Base-by-base conservation (phyloP, 2,888 invertebrate genomes). In the Morpho helenor region DNA sequence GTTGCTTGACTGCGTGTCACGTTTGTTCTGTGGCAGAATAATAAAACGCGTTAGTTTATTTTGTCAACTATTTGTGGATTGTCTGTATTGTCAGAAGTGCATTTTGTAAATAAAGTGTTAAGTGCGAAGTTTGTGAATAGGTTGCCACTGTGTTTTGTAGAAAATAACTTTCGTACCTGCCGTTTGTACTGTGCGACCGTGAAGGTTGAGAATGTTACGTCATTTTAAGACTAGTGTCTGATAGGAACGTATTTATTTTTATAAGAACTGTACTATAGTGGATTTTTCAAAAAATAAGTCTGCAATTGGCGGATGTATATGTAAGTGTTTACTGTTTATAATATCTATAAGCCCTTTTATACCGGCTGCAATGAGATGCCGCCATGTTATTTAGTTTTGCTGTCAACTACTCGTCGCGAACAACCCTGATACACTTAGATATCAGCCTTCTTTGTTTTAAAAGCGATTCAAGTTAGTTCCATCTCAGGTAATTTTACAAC, bases 151-250 rank as follows among this genome's bases (percentile, higher is more conserved):
- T 64, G 59, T 67, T 68, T 65, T 57, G 67, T 68, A 61, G 66
- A 71, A 69, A 72, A 72, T 73, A 75, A 67, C 71, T 75, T 74
- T 82, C 76, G 73, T 78, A 77, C 75, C 68, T 80, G 76, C 73
- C 76, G 75, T 75, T 70, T 74, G 78, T 84, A 80, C 82, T 83
- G 81, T 82, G 87, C 88, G 89, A 86, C 87, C 87, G 88, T 90
- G 90, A 90, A 90, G 89, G 88, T 88, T 90, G 87, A 88, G 87
- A 86, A 84, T 89, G 90, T 90, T 90, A 90, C 90, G 90, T 90
- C 90, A 90, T 87, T 89, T 88, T 80, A 79, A 77, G 77, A 82
- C 77, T 82, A 80, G 81, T 87, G 84, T 80, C 83, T 87, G 84
- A 77, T 87, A 75, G 73, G 80, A 78, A 85, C 79, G 72, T 75